These are phyloP conservation scores for Strigamia maritima DNA, from an alignment of 2,888 invertebrate species.

Conservation along the genomic window DNA sequence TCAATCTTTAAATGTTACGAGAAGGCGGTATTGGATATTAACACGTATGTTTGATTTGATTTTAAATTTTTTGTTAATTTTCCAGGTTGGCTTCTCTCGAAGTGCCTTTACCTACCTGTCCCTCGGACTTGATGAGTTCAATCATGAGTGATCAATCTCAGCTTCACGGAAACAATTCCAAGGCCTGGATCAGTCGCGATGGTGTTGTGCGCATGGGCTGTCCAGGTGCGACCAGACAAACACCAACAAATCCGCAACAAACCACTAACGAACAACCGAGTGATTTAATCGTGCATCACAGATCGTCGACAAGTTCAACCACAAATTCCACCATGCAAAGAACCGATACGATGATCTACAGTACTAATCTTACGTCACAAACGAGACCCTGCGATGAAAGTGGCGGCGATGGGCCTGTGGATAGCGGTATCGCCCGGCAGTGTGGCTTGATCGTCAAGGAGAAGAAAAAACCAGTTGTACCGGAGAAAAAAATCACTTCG, in stretches of 20 bases:
- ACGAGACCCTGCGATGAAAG: background rate
- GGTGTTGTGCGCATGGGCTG: background rate
- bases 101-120: background rate
- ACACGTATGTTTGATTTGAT: background rate
- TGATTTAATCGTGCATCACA: background rate
- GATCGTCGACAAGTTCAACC: background rate
- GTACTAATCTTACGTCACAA: background rate
- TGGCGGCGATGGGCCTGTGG: background rate
- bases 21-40: slow-evolving; percentile 7
- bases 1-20: background rate
- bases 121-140: background rate
- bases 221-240: background rate
- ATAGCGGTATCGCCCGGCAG: background rate
- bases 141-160: background rate
- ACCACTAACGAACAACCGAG: background rate
- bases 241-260: background rate
- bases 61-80: background rate
- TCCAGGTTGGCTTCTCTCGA: background rate
- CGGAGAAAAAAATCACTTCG: background rate
- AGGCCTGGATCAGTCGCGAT: background rate
- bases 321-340: background rate
- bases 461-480: slow-evolving; percentile 39
- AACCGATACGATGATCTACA: background rate
- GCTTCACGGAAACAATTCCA: background rate
- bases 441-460: background rate